Evolutionary conservation across 2,797 vertebrate species (phyloP), one percentile per base, ranked within the genome.

Genomic region (Eulemur rubriventer): DNA sequence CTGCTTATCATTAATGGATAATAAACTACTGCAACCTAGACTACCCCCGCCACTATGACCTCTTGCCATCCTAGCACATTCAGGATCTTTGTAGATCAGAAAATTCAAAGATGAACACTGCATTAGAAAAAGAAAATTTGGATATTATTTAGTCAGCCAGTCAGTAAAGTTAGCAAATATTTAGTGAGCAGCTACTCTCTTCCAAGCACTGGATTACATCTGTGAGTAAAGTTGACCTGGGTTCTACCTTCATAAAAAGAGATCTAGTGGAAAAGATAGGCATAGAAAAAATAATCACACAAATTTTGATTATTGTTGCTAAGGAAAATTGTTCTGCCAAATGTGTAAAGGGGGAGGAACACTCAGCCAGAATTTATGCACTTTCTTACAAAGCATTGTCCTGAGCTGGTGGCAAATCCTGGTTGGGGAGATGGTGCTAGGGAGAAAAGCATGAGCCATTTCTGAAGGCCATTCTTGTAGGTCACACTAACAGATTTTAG

Each of bases 311-410:
- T 91, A 50, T 65, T 90, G 16, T 4, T 69, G 63, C 38, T 82
- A 76, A 87, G 84, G 84, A 96, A 94, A 89, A 78, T 83, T 80
- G 22, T 85, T 84, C 41, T 67, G n/a, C 17, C 35, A 78, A 93
- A 73, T 70, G 20, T 73, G 4, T 50, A 90, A 70, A 22, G 35
- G 2, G 50, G 7, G 20, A 48, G 57, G 43, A 73, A 72, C 24
- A 41, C 43, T 43, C 10, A 75, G 69, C 52, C 52, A 82, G 30
- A 18, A 70, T 88, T 94, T 55, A 30, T 84, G 35, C 57, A 67
- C 26, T 67, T 94, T 38, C 26, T 91, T 87, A 43, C 30, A 75
- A 79, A 88, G 48, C 41, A 46, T 69, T 91, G 57, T 89, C 76
- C 26, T 67, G 26, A 94, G 46, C 57, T 88, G 63, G 11, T 43